Evolutionary conservation across 2,888 invertebrate genomes (phyloP).

Genomic region (Pyrochroa serraticornis): DNA sequence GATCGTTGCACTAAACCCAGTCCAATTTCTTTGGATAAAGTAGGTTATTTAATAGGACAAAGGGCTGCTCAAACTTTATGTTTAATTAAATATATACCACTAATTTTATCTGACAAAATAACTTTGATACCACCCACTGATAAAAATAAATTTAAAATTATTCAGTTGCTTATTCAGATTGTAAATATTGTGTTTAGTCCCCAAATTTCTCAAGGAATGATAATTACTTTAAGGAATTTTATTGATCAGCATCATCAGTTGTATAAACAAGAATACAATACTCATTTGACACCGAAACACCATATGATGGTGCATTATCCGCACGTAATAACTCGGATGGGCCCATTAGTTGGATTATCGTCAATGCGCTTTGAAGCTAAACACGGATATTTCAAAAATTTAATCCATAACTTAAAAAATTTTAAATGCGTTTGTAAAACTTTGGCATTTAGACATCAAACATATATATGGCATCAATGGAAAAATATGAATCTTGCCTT

Average conservation of each 20-base stretch:
- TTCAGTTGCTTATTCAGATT: too few relatives aligned
- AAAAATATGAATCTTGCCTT: too few relatives aligned
- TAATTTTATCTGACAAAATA: slow-evolving; percentile 8
- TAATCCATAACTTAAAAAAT: background rate
- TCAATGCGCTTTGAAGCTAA: too few relatives aligned
- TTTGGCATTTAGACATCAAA: background rate
- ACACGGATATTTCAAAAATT: background rate
- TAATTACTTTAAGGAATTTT: background rate
- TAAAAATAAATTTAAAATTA: too few relatives aligned
- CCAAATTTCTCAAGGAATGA: too few relatives aligned
- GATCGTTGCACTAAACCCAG: slow-evolving; percentile 24
- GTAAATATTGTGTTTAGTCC: too few relatives aligned
- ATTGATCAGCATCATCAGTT: background rate
- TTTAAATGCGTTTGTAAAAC: background rate
- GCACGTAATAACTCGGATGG: background rate
- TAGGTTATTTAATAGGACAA: slow-evolving; percentile 20
- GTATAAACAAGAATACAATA: background rate
- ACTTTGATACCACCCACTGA: too few relatives aligned
- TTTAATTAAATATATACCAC: slow-evolving; percentile 19
- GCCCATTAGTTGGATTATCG: background rate
- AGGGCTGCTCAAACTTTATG: slow-evolving; percentile 30
- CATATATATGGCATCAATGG: too few relatives aligned
- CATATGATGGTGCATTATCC: background rate
- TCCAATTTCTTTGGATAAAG: slow-evolving; percentile 14
- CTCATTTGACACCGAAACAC: background rate